A percentile compares a stretch with the other conserved stretches of the same genome.
Conservation (phyloP, 2,888 invertebrate genomes). For the Pseudococcus jackbeardsleyi region DNA sequence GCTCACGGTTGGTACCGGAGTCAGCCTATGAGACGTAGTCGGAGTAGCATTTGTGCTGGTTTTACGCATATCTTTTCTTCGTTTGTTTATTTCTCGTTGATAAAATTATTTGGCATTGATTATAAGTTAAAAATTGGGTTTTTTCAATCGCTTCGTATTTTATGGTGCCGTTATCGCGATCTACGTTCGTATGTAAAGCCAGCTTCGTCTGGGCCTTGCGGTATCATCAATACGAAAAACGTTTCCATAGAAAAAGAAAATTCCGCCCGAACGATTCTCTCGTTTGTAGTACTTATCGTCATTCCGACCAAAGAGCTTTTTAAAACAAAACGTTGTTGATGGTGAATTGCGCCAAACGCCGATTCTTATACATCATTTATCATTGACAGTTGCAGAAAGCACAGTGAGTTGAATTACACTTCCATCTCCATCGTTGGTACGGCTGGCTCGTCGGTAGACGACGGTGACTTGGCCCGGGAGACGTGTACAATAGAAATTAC, state of each 20-base stretch:
- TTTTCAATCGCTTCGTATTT: too few relatives aligned
- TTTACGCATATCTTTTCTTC: not conserved
- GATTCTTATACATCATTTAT: slow-evolving; percentile 22
- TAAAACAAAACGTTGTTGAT: slow-evolving; percentile 15
- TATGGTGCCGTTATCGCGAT: not conserved
- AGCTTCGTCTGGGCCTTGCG: not conserved
- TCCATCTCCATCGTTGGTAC: not conserved
- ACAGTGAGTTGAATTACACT: not conserved
- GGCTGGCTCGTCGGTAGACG: not conserved
- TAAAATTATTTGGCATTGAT: too few relatives aligned
- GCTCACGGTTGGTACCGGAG: not conserved
- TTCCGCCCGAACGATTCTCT: not conserved
- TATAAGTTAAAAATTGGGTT: too few relatives aligned
- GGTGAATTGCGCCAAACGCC: not conserved
- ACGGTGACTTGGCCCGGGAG: not conserved
- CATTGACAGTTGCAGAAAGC: slow-evolving; percentile 36
- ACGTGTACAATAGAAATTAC: slow-evolving; percentile 11
- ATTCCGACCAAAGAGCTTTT: not conserved
- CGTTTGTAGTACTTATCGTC: not conserved
- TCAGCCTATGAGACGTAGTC: not conserved
- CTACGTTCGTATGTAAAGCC: not conserved
- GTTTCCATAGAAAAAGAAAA: slow-evolving; percentile 19
- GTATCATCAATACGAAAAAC: too few relatives aligned
- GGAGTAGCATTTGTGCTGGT: not conserved
- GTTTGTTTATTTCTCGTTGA: too few relatives aligned